phyloP scores from a whole-genome alignment of 2,888 invertebrate genomes.

The Perithous albicinctus region DNA sequence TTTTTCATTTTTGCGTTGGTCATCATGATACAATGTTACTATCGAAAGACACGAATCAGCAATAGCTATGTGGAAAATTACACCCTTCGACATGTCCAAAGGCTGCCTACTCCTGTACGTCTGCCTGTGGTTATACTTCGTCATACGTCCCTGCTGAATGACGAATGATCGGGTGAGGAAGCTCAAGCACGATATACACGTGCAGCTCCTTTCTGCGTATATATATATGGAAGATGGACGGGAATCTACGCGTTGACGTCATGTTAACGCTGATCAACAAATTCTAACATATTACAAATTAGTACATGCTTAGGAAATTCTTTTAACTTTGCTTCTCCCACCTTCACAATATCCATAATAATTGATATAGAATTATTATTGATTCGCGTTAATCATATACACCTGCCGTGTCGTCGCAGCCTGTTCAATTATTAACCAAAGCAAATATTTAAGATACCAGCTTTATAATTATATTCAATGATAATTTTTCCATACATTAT shows the following conservation, averaged over 20 bases:
- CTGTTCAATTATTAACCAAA: background rate
- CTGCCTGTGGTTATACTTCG: background rate
- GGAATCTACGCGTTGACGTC: slow-evolving; percentile 12
- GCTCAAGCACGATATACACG: background rate
- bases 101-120: background rate
- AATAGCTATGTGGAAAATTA: too few species aligned
- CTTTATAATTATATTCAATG: background rate
- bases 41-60: too few species aligned
- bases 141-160: background rate
- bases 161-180: background rate
- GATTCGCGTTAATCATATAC: background rate
- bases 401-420: background rate
- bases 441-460: slow-evolving; percentile 3
- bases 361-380: background rate
- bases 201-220: background rate
- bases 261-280: background rate
- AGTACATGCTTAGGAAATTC: background rate
- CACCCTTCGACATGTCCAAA: background rate
- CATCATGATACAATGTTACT: too few species aligned
- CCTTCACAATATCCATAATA: background rate
- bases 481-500: background rate
- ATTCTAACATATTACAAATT: background rate
- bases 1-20: too few species aligned
- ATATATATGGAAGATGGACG: background rate
- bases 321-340: background rate